Evolutionary conservation across 2,797 vertebrate genomes (phyloP).

Genomic region (Anguilla megastoma): DNA sequence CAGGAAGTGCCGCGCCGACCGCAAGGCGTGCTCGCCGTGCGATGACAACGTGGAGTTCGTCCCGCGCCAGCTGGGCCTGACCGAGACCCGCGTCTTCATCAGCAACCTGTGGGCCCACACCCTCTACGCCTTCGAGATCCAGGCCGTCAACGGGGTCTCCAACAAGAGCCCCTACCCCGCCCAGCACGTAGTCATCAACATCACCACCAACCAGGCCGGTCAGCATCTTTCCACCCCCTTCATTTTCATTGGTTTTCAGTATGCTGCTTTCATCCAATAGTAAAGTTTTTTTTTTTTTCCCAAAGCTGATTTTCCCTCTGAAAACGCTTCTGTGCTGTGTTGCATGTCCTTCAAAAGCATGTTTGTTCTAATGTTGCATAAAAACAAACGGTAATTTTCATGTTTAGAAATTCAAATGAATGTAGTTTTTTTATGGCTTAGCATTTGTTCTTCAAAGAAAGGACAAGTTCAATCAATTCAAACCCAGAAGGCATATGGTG

Average conservation of each 20-base stretch:
- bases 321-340: not conserved
- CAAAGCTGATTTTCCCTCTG: not conserved
- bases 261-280: not conserved
- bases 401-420: constrained; percentile 16
- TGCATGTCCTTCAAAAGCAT: not conserved
- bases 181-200: constrained; percentile 90
- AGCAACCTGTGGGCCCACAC: constrained; percentile 90
- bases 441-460: not conserved
- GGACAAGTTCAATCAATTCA: not conserved
- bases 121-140: constrained; percentile 84
- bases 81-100: constrained; percentile 82
- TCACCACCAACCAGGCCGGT: constrained; percentile 96
- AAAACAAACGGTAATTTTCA: constrained; percentile 17
- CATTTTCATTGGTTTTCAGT: not conserved
- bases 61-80: constrained; percentile 81
- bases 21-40: constrained; percentile 84
- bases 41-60: constrained; percentile 88
- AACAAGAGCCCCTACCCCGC: constrained; percentile 89
- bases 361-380: not conserved
- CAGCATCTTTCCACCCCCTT: constrained; percentile 44
- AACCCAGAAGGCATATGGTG: constrained; percentile 12
- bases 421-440: not conserved
- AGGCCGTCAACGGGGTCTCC: constrained; percentile 89
- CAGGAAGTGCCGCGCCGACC: constrained; percentile 83
- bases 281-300: not conserved